These are phyloP conservation scores for Athene cunicularia DNA, from an alignment of 2,113 vertebrate genomes.

Conservation along the genomic window DNA sequence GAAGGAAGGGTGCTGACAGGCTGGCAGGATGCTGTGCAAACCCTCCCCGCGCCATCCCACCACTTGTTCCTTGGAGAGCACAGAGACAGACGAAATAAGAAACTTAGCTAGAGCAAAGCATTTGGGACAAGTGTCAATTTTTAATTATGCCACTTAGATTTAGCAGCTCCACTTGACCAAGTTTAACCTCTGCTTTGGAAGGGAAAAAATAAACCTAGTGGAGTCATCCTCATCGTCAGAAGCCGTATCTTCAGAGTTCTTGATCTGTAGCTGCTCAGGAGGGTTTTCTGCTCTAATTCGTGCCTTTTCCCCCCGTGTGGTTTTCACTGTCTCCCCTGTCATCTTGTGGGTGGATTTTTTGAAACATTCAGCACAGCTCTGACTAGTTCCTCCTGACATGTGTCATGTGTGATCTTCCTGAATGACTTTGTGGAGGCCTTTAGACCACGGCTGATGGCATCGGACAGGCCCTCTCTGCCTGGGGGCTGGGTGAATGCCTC, in stretches of 20 bases:
- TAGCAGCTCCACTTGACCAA: slow-evolving; percentile 9
- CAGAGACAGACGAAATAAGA: not conserved
- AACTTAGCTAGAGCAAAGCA: not conserved
- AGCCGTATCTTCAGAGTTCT: not conserved
- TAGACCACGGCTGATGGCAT: not conserved
- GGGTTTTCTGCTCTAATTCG: slow-evolving; percentile 4
- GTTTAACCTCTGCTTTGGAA: not conserved
- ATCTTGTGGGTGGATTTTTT: not conserved
- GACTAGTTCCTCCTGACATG: not conserved
- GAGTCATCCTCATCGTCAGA: not conserved
- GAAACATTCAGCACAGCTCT: not conserved
- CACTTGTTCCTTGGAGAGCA: not conserved
- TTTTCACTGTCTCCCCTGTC: not conserved
- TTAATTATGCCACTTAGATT: not conserved
- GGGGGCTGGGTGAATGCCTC: not conserved
- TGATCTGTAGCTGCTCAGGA: not conserved
- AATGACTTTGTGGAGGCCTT: not conserved
- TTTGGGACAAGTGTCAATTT: slow-evolving; percentile 7
- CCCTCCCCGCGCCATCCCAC: not conserved
- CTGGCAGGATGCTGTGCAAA: not conserved
- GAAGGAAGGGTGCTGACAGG: not conserved
- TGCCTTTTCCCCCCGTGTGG: not conserved
- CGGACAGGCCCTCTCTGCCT: not conserved
- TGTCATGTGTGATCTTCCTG: not conserved
- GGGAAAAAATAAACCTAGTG: not conserved